A percentile compares a stretch with the other conserved stretches of the same genome.
phyloP scores from a whole-genome alignment of 2,113 vertebrate species.

The Passer montanus region DNA sequence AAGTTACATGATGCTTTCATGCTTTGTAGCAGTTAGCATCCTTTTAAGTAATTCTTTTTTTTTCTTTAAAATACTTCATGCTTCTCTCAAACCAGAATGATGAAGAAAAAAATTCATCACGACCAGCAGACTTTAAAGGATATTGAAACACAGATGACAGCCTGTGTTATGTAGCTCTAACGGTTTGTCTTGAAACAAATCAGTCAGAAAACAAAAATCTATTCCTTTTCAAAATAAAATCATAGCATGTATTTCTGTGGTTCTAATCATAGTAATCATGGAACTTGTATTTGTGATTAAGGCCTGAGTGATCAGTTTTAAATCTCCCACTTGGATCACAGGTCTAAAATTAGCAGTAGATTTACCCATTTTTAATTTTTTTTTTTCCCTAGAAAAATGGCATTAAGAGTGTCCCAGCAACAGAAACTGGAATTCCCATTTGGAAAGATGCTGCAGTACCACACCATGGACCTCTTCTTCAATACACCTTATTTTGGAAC shows the following conservation, averaged over 20 bases:
- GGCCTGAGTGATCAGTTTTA: not conserved
- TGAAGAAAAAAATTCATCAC: not conserved
- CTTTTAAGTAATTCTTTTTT: not conserved
- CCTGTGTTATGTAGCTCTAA: not conserved
- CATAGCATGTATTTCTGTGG: not conserved
- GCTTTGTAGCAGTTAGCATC: not conserved
- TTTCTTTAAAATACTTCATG: not conserved
- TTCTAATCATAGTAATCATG: not conserved
- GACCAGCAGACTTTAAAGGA: not conserved
- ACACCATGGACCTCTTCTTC: not conserved
- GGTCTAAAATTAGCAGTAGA: not conserved
- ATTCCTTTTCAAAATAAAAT: not conserved
- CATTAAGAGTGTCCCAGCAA: too few species aligned
- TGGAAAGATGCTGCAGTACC: not conserved
- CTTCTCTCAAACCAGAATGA: not conserved
- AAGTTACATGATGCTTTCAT: not conserved
- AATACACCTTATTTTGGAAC: not conserved
- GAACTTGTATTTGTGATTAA: not conserved
- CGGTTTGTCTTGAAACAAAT: not conserved
- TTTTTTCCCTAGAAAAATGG: not conserved
- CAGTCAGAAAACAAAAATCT: not conserved
- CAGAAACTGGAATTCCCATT: not conserved
- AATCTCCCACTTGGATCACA: not conserved
- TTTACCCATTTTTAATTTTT: not conserved
- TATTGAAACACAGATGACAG: not conserved